Conservation (phyloP, 1,140 invertebrate species). For the Spodoptera litura region DNA sequence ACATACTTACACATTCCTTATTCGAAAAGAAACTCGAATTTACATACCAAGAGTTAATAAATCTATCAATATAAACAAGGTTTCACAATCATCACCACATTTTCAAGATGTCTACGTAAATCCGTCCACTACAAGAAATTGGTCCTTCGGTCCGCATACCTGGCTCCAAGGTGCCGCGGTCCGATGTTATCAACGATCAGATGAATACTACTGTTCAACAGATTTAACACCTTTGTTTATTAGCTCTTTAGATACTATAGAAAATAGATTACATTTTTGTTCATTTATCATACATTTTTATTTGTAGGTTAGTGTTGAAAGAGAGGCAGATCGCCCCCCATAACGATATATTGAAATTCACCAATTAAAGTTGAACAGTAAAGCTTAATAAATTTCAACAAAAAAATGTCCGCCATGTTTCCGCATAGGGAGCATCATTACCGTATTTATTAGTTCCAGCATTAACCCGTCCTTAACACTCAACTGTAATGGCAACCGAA, state of each 20-base stretch:
- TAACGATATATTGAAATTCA: constrained; percentile 49
- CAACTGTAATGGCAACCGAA: constrained; percentile 58
- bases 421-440: constrained; percentile 50
- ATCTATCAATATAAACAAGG: neutral
- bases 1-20: too few relatives aligned
- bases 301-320: neutral
- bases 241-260: neutral
- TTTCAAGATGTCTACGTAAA: constrained; percentile 17
- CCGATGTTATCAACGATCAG: constrained; percentile 3
- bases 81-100: constrained; percentile 17
- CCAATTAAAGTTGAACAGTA: constrained; percentile 56
- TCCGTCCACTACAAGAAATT: constrained; percentile 33
- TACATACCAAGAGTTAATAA: too few relatives aligned
- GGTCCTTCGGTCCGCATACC: constrained; percentile 20
- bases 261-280: constrained; percentile 1
- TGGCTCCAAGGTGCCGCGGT: constrained; percentile 7
- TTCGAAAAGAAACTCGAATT: too few relatives aligned
- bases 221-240: constrained; percentile 25
- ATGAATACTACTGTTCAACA: constrained; percentile 27
- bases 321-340: constrained; percentile 25
- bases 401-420: constrained; percentile 47
- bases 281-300: too few relatives aligned
- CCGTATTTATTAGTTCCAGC: constrained; percentile 53
- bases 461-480: constrained; percentile 56
- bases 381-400: constrained; percentile 55